A percentile compares a stretch with the other conserved stretches of the same genome.
phyloP scores from a whole-genome alignment of 2,113 vertebrate species.

The Turnix velox region DNA sequence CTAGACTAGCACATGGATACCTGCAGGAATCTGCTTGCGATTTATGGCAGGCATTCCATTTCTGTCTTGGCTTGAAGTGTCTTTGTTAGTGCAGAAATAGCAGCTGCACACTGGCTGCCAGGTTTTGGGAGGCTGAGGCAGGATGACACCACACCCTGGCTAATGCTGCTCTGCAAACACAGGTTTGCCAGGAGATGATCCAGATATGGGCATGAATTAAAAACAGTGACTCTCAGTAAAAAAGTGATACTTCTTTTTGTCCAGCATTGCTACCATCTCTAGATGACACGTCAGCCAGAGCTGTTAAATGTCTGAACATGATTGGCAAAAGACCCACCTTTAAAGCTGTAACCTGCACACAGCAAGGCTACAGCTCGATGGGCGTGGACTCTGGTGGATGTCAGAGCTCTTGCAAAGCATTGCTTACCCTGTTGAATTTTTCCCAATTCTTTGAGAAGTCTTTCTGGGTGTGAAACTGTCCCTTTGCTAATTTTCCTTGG shows the following conservation, averaged over 20 bases:
- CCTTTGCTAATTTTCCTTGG: background rate
- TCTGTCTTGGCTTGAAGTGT: background rate
- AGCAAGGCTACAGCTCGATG: background rate
- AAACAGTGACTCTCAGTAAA: background rate
- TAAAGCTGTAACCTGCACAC: background rate
- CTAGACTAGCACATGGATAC: background rate
- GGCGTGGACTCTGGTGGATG: background rate
- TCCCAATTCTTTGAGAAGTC: background rate
- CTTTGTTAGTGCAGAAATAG: background rate
- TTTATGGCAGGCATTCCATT: background rate
- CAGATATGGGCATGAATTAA: background rate
- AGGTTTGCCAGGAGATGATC: background rate
- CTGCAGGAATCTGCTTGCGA: background rate
- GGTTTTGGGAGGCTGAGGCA: background rate
- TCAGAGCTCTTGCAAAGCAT: rapidly evolving
- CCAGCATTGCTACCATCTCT: background rate
- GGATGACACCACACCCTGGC: background rate
- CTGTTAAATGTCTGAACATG: background rate
- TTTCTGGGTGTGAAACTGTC: background rate
- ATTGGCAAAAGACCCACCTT: background rate
- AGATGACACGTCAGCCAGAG: background rate
- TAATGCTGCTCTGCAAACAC: background rate
- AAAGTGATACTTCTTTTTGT: background rate
- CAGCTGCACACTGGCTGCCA: background rate
- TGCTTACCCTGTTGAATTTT: background rate